Conservation (phyloP, 37 sponge, comb jelly and placozoan genomes). For the Chondrilla cf. caribensis region DNA sequence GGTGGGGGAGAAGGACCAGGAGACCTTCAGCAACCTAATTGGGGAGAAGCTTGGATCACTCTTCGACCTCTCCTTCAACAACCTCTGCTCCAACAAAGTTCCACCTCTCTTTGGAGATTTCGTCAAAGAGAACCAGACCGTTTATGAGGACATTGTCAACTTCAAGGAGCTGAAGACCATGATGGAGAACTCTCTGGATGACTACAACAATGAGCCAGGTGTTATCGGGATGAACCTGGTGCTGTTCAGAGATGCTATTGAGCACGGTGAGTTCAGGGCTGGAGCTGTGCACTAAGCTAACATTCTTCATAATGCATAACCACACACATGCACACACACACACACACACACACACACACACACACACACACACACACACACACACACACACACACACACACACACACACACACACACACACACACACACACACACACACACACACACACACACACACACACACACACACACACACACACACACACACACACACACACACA, state of each 20-base stretch:
- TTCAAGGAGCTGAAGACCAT: slow-evolving; percentile 84
- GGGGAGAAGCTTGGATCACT: slow-evolving; percentile 86
- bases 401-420: too few relatives aligned
- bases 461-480: too few relatives aligned
- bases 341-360: too few relatives aligned
- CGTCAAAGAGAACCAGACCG: slow-evolving; percentile 57
- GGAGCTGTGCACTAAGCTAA: too few relatives aligned
- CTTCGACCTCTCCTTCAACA: slow-evolving; percentile 95
- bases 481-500: too few relatives aligned
- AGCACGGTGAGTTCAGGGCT: slow-evolving; percentile 76
- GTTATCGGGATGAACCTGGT: slow-evolving; percentile 93
- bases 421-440: too few relatives aligned
- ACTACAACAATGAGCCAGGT: slow-evolving; percentile 99
- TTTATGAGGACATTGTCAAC: slow-evolving; percentile 94
- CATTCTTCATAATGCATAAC: too few relatives aligned
- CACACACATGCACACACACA: too few relatives aligned
- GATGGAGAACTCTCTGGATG: slow-evolving; percentile 92
- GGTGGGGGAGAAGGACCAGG: slow-evolving; percentile 89
- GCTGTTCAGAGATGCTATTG: slow-evolving; percentile 97
- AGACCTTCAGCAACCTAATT: slow-evolving; percentile 76
- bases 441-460: too few relatives aligned
- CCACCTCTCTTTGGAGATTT: slow-evolving; percentile 94
- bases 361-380: too few relatives aligned
- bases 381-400: too few relatives aligned
- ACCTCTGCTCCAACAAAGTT: slow-evolving; percentile 84